Percentiles rank a stretch among this genome's conserved stretches.
Conservation (phyloP, 2,797 vertebrate genomes). For the Hypotaenidia okinawae region DNA sequence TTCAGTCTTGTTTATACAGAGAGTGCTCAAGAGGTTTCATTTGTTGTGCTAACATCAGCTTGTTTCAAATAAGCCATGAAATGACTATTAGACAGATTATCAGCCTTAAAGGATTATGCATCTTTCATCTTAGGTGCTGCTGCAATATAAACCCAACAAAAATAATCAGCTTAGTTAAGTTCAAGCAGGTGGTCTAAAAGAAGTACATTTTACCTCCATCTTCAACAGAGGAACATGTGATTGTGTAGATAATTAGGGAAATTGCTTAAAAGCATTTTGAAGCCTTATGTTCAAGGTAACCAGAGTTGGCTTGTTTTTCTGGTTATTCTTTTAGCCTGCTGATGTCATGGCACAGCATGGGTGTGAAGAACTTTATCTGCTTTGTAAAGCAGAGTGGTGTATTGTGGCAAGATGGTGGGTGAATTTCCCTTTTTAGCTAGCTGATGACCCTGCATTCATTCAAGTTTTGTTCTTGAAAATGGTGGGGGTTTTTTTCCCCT, state of each 20-base stretch:
- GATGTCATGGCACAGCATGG: not conserved
- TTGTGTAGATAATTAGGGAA: not conserved
- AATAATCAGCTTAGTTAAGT: slow-evolving; percentile 35
- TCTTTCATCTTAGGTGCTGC: slow-evolving; percentile 18
- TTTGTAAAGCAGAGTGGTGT: not conserved
- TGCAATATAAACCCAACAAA: not conserved
- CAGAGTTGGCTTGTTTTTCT: not conserved
- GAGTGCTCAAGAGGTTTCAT: not conserved
- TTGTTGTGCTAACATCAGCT: slow-evolving; percentile 13
- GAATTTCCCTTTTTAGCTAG: not conserved
- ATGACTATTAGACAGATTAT: slow-evolving; percentile 44
- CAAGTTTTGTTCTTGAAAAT: not conserved
- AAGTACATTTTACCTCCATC: not conserved
- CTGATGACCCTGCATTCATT: not conserved
- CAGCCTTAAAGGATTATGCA: slow-evolving; percentile 37
- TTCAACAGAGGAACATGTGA: not conserved
- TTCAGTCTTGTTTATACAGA: not conserved
- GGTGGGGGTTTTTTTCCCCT: not conserved
- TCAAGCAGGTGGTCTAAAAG: slow-evolving; percentile 24
- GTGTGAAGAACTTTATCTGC: not conserved
- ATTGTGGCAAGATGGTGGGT: not conserved
- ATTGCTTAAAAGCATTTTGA: not conserved
- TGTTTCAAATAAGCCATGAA: slow-evolving; percentile 55
- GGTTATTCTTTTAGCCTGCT: not conserved
- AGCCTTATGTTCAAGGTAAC: not conserved